These are phyloP conservation scores for Myrmecophaga tridactyla DNA, from an alignment of 2,113 vertebrate genomes.

Conservation along the genomic window DNA sequence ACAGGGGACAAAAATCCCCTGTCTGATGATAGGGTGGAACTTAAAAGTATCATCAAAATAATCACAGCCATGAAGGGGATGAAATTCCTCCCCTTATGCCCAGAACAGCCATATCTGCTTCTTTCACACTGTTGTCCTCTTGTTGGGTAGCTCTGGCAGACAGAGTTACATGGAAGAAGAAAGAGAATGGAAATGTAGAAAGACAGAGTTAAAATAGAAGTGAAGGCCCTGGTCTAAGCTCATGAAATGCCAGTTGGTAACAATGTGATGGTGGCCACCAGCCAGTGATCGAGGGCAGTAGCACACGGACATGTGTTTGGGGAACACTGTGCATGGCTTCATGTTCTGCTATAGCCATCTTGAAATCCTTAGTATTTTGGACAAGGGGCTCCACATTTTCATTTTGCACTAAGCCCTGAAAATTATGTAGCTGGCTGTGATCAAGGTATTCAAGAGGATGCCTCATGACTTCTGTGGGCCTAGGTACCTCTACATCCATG, in stretches of 20 bases:
- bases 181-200: neutral
- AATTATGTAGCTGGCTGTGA: neutral
- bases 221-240: neutral
- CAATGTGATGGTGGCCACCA: neutral
- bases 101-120: neutral
- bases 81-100: neutral
- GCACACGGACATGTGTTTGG: neutral
- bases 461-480: neutral
- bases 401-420: neutral
- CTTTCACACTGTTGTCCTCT: neutral
- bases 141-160: neutral
- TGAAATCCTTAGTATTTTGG: neutral
- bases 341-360: neutral
- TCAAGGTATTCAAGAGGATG: neutral
- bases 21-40: slow-evolving; percentile 44
- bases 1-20: slow-evolving; percentile 34
- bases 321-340: neutral
- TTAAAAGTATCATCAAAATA: slow-evolving; percentile 71
- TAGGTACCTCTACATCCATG: neutral
- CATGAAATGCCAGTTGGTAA: neutral
- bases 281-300: neutral
- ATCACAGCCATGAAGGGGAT: slow-evolving; percentile 34
- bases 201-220: neutral
- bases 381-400: neutral
- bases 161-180: neutral